These are phyloP conservation scores for Cavia aperea DNA, from an alignment of 2,113 vertebrate species.

Conservation along the genomic window DNA sequence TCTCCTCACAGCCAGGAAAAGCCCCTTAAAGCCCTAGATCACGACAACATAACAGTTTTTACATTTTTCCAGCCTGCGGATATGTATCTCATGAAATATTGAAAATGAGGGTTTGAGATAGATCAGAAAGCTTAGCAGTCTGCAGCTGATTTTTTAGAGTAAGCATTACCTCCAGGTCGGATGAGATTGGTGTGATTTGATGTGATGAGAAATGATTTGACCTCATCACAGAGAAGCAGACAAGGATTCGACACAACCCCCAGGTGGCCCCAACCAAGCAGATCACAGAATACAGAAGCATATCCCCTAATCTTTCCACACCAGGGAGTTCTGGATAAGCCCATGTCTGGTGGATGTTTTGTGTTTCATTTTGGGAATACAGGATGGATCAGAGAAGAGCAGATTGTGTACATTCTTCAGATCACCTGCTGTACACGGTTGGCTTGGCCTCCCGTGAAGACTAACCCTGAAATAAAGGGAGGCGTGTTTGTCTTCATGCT, in stretches of 20 bases:
- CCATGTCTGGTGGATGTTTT: neutral
- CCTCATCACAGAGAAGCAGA: neutral
- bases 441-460: neutral
- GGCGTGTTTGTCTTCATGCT: neutral
- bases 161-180: neutral
- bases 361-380: slow-evolving; percentile 9
- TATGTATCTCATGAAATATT: neutral
- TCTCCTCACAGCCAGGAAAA: neutral
- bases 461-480: neutral
- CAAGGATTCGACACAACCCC: neutral
- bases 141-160: neutral
- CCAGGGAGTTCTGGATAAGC: neutral
- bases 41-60: neutral
- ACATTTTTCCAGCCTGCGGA: neutral
- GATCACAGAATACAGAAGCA: neutral
- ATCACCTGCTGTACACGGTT: neutral
- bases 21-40: neutral
- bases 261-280: neutral
- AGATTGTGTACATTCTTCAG: slow-evolving; percentile 41
- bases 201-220: neutral
- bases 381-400: neutral
- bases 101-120: neutral
- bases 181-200: neutral
- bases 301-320: neutral
- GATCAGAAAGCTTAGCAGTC: neutral